Conservation (phyloP, 2,888 invertebrate species). For the Lasius platythorax region DNA sequence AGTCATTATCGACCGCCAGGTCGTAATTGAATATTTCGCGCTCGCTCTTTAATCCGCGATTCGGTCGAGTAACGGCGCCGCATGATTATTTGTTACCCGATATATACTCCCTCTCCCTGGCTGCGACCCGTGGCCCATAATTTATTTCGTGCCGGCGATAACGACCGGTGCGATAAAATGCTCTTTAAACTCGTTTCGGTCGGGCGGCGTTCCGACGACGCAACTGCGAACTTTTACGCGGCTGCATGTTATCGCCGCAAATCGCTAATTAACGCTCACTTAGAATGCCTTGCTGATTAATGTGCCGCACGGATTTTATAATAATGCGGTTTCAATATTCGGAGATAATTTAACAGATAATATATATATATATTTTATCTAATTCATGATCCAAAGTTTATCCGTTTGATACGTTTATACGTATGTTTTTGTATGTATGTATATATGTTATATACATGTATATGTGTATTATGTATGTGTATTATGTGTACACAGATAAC, state of each 20-base stretch:
- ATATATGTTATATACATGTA: too few species aligned
- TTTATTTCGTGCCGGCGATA: constrained; percentile 59
- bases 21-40: constrained; percentile 64
- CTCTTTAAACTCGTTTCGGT: constrained; percentile 44
- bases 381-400: too few species aligned
- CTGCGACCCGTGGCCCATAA: constrained; percentile 29
- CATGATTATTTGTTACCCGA: constrained; percentile 59
- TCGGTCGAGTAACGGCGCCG: constrained; percentile 44
- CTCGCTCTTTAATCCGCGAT: constrained; percentile 63
- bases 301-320: constrained; percentile 30
- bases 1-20: constrained; percentile 54
- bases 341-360: constrained; percentile 30
- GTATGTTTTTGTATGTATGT: too few species aligned
- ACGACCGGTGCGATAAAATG: constrained; percentile 55
- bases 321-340: constrained; percentile 8
- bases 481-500: too few species aligned
- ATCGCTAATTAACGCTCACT: constrained; percentile 51
- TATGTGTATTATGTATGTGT: too few species aligned
- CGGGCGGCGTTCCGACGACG: constrained; percentile 20
- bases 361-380: background rate
- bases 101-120: constrained; percentile 12
- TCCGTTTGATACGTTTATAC: too few species aligned
- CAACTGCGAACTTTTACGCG: constrained; percentile 42
- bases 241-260: constrained; percentile 35
- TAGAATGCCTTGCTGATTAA: constrained; percentile 37